A percentile compares a stretch with the other conserved stretches of the same genome.
phyloP scores from a whole-genome alignment of 2,797 vertebrate species.

The Prionace glauca region DNA sequence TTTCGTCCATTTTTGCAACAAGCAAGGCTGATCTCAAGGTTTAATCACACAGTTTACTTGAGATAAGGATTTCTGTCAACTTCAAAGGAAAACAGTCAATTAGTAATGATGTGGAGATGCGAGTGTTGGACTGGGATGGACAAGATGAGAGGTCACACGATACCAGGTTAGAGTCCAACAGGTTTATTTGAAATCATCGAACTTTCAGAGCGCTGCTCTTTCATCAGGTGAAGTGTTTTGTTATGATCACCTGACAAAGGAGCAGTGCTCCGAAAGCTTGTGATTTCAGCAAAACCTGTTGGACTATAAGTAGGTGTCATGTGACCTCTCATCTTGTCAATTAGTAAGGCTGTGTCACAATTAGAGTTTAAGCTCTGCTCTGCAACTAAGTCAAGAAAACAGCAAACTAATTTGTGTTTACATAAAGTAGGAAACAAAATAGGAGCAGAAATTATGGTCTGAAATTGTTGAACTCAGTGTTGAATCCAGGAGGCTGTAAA shows the following conservation, averaged over 20 bases:
- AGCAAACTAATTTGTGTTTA: background rate
- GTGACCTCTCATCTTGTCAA: too few species aligned
- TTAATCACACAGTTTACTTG: background rate
- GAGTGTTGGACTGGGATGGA: too few species aligned
- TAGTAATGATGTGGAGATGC: too few species aligned
- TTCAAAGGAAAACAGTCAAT: slow-evolving; percentile 1
- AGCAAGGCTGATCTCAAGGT: background rate
- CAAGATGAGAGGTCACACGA: too few species aligned
- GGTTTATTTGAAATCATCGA: too few species aligned
- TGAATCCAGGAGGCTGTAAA: background rate
- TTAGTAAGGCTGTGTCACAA: background rate
- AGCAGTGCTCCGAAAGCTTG: too few species aligned
- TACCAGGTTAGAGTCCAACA: too few species aligned
- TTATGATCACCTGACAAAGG: too few species aligned
- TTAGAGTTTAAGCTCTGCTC: background rate
- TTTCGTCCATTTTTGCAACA: background rate
- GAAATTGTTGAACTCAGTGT: background rate
- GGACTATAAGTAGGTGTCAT: too few species aligned
- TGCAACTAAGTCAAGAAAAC: background rate
- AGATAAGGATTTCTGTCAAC: background rate
- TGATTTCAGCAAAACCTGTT: too few species aligned
- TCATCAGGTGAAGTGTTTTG: too few species aligned
- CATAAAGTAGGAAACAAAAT: background rate
- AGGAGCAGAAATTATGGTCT: background rate
- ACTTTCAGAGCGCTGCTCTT: too few species aligned